Evolutionary conservation across 1,140 invertebrate genomes (phyloP), one percentile per base, ranked within the genome.

Genomic region (Eumaeus atala): DNA sequence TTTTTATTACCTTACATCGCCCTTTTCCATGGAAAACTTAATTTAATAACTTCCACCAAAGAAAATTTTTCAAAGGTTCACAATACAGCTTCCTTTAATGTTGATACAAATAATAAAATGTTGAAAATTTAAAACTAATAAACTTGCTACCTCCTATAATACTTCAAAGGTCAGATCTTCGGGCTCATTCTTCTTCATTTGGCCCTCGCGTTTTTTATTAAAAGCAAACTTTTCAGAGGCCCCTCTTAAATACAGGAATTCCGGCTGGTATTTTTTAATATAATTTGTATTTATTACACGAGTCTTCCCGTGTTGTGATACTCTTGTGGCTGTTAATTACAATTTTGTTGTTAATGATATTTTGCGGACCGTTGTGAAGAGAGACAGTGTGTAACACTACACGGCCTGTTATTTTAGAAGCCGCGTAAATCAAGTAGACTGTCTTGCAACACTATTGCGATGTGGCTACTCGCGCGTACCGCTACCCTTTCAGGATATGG

Each of bases 251-350:
- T 44, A 44, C 14, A 47, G 36, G 14, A 34, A 16, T 48, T 47
- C 33, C 10, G 14, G 35, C 33, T 12, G 47, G 16, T 44, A 47
- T 36, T 9, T 28, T 28, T 40, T 40, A 14, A 40, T 40, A 40
- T 40, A 40, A 44, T 18, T 16, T 44, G 40, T 44, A 16, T 44
- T 28, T 28, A 16, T 12, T 10, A 33, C 10, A 36, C 9, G 16
- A 54, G 44, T 36, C 18, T 47, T 54, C 34, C 11, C 35, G 17
- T 38, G 54, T 51, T 18, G 37, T 17, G 40, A 44, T 44, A 34
- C 12, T 42, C 1, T 12, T 44, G 16, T 16, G 14, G 14, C 6
- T 28, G 12, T 17, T 44, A 44, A 44, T 7, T 44, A 17, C 14
- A 44, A 21, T 47, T 6, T 56, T 33, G 40, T 40, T 58, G 21